Percentiles rank a stretch among this genome's conserved stretches.
Conservation (phyloP, 1,140 invertebrate genomes). For the Bombus pascuorum region DNA sequence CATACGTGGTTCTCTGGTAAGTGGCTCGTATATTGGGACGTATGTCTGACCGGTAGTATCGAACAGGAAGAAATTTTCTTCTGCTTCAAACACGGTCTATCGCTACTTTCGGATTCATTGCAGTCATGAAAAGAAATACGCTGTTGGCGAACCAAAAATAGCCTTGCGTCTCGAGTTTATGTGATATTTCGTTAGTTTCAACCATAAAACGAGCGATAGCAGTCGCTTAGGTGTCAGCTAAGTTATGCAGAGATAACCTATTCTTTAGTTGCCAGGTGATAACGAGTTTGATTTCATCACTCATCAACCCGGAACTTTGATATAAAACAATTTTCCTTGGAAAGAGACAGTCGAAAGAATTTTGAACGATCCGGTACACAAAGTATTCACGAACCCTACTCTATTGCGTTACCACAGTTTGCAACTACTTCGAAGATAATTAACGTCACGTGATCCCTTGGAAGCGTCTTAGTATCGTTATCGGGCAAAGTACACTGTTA, state of each 20-base stretch:
- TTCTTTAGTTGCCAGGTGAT: no score
- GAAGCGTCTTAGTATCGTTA: constrained; percentile 73
- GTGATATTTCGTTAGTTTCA: neutral
- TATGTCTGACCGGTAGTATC: constrained; percentile 41
- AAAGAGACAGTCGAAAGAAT: neutral
- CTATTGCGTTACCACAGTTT: constrained; percentile 52
- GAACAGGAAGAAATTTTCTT: constrained; percentile 57
- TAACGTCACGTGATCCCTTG: constrained; percentile 66
- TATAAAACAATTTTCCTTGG: neutral
- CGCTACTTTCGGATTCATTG: constrained; percentile 32
- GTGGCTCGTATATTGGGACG: constrained; percentile 68
- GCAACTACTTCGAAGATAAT: constrained; percentile 68
- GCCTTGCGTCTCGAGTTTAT: neutral
- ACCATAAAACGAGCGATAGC: no score
- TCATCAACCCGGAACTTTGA: neutral
- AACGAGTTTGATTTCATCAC: no score
- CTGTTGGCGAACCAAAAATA: neutral
- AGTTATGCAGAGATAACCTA: no score
- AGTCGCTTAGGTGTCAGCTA: no score
- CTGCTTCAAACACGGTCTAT: constrained; percentile 39
- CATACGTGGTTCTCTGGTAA: constrained; percentile 48
- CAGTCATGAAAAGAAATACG: constrained; percentile 2
- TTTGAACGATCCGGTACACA: neutral
- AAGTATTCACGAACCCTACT: constrained; percentile 38
- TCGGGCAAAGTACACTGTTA: constrained; percentile 72